These are phyloP conservation scores for Anguilla japonica DNA, from an alignment of 2,113 vertebrate species.

Conservation along the genomic window DNA sequence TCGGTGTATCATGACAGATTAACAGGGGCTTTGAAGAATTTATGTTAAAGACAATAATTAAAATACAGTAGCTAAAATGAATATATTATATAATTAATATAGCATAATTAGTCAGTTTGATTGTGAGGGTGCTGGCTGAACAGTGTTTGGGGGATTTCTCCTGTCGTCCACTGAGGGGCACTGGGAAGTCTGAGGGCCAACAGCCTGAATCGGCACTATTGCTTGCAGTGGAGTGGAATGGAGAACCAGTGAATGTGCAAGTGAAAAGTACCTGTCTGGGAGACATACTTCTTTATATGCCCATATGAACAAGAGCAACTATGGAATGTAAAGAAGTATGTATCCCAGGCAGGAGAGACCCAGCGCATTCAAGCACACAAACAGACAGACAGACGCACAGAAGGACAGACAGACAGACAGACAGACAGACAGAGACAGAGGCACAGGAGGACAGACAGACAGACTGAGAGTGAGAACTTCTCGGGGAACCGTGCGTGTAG, in stretches of 20 bases:
- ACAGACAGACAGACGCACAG: conserved; percentile 31
- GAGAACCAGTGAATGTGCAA: conserved; percentile 53
- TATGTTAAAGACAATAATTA: conserved; percentile 4
- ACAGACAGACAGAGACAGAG: conserved; percentile 20
- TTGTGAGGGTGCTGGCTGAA: neutral
- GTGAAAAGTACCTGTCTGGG: conserved; percentile 84
- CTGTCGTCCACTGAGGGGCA: conserved; percentile 38
- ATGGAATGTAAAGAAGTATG: conserved; percentile 99
- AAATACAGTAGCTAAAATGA: neutral
- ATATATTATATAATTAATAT: neutral
- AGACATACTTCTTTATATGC: conserved; percentile 99
- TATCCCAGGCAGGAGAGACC: conserved; percentile 85
- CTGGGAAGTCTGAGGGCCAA: conserved; percentile 45
- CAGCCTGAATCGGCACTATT: conserved; percentile 59
- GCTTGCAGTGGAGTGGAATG: conserved; percentile 32
- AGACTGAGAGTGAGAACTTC: neutral
- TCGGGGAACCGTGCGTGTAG: neutral
- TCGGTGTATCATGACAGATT: neutral
- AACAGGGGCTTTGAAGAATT: conserved; percentile 1
- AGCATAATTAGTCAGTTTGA: neutral
- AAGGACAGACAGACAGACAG: conserved; percentile 9
- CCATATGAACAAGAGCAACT: conserved; percentile 97
- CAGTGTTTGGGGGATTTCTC: conserved; percentile 28
- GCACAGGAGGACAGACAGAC: conserved; percentile 19
- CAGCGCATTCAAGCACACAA: conserved; percentile 54